These are phyloP conservation scores for Epicampocera succincta DNA, from an alignment of 2,888 invertebrate species.

Conservation along the genomic window DNA sequence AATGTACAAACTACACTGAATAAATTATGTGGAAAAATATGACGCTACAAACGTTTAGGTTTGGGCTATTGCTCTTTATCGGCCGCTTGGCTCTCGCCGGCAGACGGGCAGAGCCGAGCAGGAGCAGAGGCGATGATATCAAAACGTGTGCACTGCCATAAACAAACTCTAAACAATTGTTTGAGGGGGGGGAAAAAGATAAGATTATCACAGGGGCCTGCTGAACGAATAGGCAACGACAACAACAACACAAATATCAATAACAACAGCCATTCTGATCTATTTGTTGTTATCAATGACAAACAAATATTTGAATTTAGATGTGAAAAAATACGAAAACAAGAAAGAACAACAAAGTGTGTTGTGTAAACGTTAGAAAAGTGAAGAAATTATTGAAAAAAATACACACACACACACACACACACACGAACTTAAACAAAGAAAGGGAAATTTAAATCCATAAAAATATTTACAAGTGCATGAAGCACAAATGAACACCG, in stretches of 20 bases:
- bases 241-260: no score
- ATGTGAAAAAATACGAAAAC: background rate
- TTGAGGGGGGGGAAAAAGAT: no score
- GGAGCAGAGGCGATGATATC: constrained; percentile 17
- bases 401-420: background rate
- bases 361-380: background rate
- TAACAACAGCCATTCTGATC: no score
- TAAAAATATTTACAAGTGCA: background rate
- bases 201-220: no score
- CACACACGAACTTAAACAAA: background rate
- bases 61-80: constrained; percentile 12
- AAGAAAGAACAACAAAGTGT: background rate
- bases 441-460: background rate
- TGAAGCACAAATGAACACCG: constrained; percentile 5
- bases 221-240: background rate
- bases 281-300: constrained; percentile 41
- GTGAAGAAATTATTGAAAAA: constrained; percentile 8
- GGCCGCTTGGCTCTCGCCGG: background rate
- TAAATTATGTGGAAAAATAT: constrained; percentile 47
- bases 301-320: constrained; percentile 39
- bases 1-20: constrained; percentile 53
- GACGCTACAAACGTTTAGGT: constrained; percentile 24
- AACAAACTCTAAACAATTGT: constrained; percentile 4
- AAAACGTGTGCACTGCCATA: no score
- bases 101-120: no score